phyloP scores from a whole-genome alignment of 2,888 invertebrate species.

The Alloscopus bannaensis region DNA sequence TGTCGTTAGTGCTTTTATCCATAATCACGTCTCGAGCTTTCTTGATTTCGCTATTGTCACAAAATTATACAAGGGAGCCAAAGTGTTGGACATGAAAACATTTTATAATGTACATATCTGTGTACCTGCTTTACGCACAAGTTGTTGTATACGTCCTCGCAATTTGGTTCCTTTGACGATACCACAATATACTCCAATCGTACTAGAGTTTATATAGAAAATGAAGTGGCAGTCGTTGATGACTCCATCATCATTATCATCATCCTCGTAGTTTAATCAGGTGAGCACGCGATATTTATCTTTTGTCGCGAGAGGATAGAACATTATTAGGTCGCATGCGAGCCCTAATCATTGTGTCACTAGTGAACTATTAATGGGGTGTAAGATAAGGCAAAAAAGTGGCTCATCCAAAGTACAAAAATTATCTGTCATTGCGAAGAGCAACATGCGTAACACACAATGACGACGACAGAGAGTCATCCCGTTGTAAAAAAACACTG shows the following conservation, averaged over 20 bases:
- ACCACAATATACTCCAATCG: too few species aligned
- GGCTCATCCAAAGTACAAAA: constrained; percentile 23
- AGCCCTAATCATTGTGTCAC: constrained; percentile 54
- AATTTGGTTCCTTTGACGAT: too few species aligned
- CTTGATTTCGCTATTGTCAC: constrained; percentile 33
- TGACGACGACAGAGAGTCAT: too few species aligned
- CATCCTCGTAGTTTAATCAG: constrained; percentile 49
- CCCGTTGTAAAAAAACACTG: too few species aligned
- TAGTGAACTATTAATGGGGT: constrained; percentile 7
- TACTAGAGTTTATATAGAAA: too few species aligned
- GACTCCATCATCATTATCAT: constrained; percentile 50
- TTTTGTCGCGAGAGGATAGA: constrained; percentile 46
- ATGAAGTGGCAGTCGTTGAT: constrained; percentile 47
- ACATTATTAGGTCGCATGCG: constrained; percentile 56
- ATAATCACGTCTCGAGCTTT: constrained; percentile 43
- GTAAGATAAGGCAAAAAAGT: constrained; percentile 18
- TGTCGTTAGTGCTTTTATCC: constrained; percentile 31
- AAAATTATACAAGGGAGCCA: too few species aligned
- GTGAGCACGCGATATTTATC: constrained; percentile 65
- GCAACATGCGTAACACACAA: too few species aligned
- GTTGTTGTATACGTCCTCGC: too few species aligned
- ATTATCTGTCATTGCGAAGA: constrained; percentile 14
- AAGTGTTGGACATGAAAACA: background rate
- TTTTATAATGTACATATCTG: background rate
- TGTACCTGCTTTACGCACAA: too few species aligned